Percentiles rank a stretch among this genome's conserved stretches.
phyloP scores from a whole-genome alignment of 2,888 invertebrate species.

The Orthosia gothica region DNA sequence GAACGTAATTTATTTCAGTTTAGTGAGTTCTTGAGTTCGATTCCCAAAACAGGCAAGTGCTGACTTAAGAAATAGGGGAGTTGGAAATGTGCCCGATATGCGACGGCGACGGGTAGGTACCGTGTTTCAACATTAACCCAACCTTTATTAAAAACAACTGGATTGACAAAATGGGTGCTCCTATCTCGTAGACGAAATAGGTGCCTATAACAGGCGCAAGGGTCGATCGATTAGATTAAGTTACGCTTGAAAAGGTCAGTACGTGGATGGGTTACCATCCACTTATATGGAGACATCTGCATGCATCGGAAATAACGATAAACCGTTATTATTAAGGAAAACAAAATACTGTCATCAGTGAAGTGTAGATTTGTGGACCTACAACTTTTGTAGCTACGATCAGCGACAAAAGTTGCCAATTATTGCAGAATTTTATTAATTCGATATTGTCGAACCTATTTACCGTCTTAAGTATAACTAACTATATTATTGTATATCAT shows the following conservation, averaged over 20 bases:
- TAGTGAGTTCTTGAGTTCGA: constrained; percentile 40
- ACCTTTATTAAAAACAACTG: constrained; percentile 1
- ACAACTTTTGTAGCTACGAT: too few relatives aligned
- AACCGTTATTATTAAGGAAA: neutral
- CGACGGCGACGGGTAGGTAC: neutral
- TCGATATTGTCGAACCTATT: too few relatives aligned
- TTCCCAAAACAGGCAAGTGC: constrained; percentile 40
- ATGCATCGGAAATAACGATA: neutral
- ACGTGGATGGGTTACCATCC: neutral
- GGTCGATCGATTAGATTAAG: neutral
- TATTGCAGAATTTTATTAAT: too few relatives aligned
- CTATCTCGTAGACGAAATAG: neutral
- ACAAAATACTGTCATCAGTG: neutral
- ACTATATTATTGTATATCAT: neutral
- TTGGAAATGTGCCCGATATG: constrained; percentile 35
- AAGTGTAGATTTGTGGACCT: neutral
- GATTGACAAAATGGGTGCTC: neutral
- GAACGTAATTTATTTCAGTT: constrained; percentile 50
- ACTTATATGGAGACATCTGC: constrained; percentile 1
- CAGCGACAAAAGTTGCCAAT: too few relatives aligned
- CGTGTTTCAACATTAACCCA: constrained; percentile 9
- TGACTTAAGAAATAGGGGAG: constrained; percentile 31
- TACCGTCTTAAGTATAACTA: too few relatives aligned
- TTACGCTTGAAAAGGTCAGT: neutral
- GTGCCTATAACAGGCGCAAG: too few relatives aligned